Evolutionary conservation across 2,888 invertebrate species (phyloP), one percentile per base, ranked within the genome.

Genomic region (Marronus borbonicus): DNA sequence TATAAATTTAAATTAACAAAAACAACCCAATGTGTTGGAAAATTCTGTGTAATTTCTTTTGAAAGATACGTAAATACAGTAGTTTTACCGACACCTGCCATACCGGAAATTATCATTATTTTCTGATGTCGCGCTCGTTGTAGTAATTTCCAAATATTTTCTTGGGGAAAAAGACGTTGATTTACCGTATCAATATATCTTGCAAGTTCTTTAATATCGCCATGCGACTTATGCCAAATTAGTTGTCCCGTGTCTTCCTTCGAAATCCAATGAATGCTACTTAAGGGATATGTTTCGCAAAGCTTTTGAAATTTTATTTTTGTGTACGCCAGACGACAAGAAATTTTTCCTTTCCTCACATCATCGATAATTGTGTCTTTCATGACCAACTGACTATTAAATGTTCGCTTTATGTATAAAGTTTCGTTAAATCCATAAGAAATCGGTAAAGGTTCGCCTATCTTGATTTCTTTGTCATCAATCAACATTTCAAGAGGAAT

Each of bases 71-170:
- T 49, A 39, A 66, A 8, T 20, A 44, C 20, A 8, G 39, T 44
- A 5, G 39, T 66, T 39, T 66, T 66, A 4, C 65, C 65, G 17
- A 44, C 39, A 44, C 65, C 65, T 1, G 44, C 65, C 39, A 4
- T 8, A 17, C 44, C 65, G 8, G 65, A n/a, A 44, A 66, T 44
- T 17, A 66, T 44, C 10, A 66, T 44, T 17, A 12, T 10, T 17
- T 66, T 66, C 17, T 66, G 65, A n/a, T 44, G 65, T 58, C 55
- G 20, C n/a, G 55, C 55, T 58, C 10, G n/a, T 58, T 58, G 20
- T 58, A 58, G 1, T 20, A 58, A 58, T 58, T 17, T 20, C 7
- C 39, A 36, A 17, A 66, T 44, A 44, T 66, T 12, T 66, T 44
- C 65, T 66, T 36, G 44, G 8, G 17, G n/a, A 44, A 66, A 44